phyloP scores from a whole-genome alignment of 2,797 vertebrate species.

The Dromococcyx pavoninus region DNA sequence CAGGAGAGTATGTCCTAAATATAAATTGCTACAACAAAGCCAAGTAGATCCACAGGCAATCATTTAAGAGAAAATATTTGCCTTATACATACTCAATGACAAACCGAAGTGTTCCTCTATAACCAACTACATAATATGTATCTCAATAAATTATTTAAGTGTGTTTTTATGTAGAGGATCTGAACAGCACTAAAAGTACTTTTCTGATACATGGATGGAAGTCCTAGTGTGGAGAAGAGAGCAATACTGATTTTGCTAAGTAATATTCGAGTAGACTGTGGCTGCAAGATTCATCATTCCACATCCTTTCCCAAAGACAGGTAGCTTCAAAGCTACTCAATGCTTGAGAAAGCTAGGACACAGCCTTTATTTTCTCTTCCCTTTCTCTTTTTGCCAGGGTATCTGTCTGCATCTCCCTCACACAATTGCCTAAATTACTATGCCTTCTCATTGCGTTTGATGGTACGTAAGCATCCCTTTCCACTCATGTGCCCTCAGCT shows the following conservation, averaged over 20 bases:
- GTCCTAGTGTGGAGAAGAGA: not conserved
- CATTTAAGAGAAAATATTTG: slow-evolving; percentile 38
- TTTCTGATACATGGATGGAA: not conserved
- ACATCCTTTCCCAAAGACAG: not conserved
- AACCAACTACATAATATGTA: slow-evolving; percentile 38
- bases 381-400: not conserved
- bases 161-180: not conserved
- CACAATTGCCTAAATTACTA: not conserved
- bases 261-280: not conserved
- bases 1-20: not conserved
- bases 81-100: slow-evolving; percentile 51
- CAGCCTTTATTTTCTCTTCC: not conserved
- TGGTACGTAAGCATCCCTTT: not conserved
- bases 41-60: slow-evolving; percentile 44
- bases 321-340: not conserved
- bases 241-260: not conserved
- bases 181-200: not conserved
- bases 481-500: not conserved
- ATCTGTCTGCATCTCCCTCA: not conserved
- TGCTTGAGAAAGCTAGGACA: not conserved
- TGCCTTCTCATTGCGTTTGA: not conserved
- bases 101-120: slow-evolving; percentile 17
- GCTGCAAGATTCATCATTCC: not conserved
- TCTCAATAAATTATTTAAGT: slow-evolving; percentile 53
- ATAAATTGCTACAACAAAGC: slow-evolving; percentile 33